Percentiles rank a stretch among this genome's conserved stretches.
Conservation (phyloP, 37 sponge, comb jelly and placozoan genomes). For the Geodia barretti region DNA sequence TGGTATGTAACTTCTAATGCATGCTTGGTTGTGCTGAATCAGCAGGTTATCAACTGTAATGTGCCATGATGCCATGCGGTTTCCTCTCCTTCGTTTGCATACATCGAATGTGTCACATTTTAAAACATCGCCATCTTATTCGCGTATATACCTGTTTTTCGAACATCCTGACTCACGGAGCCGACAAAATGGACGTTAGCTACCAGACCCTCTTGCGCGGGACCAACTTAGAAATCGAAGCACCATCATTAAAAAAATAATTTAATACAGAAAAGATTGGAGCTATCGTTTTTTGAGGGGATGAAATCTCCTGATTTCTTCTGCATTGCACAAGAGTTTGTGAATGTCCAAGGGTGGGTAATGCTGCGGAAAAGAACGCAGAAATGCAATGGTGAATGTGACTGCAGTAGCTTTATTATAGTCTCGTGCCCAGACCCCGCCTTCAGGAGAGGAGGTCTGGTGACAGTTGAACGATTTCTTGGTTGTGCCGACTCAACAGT, state of each 20-base stretch:
- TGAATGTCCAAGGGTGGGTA: slow-evolving; percentile 54
- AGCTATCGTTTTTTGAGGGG: neutral
- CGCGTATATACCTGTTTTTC: neutral
- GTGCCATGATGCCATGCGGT: no score
- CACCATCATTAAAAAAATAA: neutral
- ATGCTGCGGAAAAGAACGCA: slow-evolving; percentile 7
- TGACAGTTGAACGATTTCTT: neutral
- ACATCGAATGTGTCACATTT: no score
- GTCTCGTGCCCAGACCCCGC: no score
- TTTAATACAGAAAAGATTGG: neutral
- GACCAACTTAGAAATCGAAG: neutral
- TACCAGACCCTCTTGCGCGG: neutral
- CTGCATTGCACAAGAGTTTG: slow-evolving; percentile 44
- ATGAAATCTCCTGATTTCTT: slow-evolving; percentile 48
- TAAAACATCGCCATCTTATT: no score
- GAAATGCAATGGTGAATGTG: neutral
- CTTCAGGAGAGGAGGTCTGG: neutral
- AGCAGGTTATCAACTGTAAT: no score
- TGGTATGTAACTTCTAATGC: no score
- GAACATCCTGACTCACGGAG: neutral
- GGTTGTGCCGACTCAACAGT: no score
- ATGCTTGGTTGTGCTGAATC: no score
- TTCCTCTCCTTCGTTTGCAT: no score
- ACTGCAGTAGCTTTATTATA: no score
- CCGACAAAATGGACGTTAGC: neutral